Base-by-base conservation (phyloP, 2,888 invertebrate genomes). In the Phania funesta region DNA sequence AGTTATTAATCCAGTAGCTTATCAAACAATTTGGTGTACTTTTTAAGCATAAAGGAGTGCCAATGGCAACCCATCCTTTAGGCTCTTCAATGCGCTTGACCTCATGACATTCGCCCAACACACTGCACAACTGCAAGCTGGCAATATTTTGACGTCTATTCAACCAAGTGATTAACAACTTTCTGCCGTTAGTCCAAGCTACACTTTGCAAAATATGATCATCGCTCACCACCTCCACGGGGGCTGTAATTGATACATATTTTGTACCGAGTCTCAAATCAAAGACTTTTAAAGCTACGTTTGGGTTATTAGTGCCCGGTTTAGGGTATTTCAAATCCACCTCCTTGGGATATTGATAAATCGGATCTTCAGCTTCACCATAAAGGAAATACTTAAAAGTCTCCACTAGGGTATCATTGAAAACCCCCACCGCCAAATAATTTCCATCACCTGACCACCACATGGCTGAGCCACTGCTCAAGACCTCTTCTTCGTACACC, bases 401-500 rank as follows among this genome's bases (percentile, higher is more conserved):
- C 83, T 92, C 92, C 0, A 96, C 96, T 1, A 92, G 84, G 1
- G 93, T 93, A 85, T 96, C 96, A 87, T 95, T 93, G 87, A 95
- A 95, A n/a, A 93, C 92, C 0, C 94, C 95, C 62, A 94, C 95
- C 0, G 95, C 95, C 41, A 97, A 88, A 81, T 93, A 92, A 3
- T 91, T 92, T 11, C 95, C 95, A 85, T 93, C 92, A 0, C 94
- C 93, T 0, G 96, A 95, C 92, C 96, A 95, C 97, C 97, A 97
- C 84, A 96, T 86, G 0, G 96, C 96, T 84, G 93, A 93, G 60
- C 94, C 93, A 7, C 93, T 92, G 65, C 92, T 92, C 65, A 96
- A 91, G 11, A 97, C 94, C 90, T 97, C 96, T 93, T 97, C 97
- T 93, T 98, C 98, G 89, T 98, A 98, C 41, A 98, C 94, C 98